A percentile compares a stretch with the other conserved stretches of the same genome.
These are phyloP conservation scores for Ctenosaura bakeri DNA, from an alignment of 2,797 vertebrate genomes.

Conservation along the genomic window DNA sequence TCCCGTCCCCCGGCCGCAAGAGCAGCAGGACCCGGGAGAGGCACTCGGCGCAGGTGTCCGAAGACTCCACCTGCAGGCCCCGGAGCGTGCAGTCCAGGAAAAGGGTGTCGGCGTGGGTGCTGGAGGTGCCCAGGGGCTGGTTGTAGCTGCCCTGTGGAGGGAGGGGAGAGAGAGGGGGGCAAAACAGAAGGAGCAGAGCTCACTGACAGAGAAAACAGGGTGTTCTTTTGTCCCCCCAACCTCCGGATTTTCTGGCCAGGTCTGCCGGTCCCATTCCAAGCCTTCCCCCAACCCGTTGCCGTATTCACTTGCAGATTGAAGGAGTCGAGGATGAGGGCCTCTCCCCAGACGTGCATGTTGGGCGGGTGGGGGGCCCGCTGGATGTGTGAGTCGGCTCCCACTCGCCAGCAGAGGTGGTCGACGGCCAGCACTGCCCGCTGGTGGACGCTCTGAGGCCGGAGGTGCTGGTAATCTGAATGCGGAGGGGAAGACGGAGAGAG, in stretches of 20 bases:
- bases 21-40: constrained; percentile 90
- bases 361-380: constrained; percentile 94
- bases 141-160: constrained; percentile 90
- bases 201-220: too few relatives aligned
- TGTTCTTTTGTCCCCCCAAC: too few relatives aligned
- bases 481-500: constrained; percentile 1
- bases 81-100: constrained; percentile 90
- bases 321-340: constrained; percentile 92
- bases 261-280: too few relatives aligned
- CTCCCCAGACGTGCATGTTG: constrained; percentile 97
- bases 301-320: constrained; percentile 89
- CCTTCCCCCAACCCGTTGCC: rapidly evolving
- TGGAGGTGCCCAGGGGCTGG: constrained; percentile 81
- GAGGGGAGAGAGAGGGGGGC: neutral
- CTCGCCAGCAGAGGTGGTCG: constrained; percentile 97
- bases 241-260: too few relatives aligned
- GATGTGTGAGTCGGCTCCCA: constrained; percentile 97
- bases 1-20: constrained; percentile 55
- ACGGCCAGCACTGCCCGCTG: constrained; percentile 87
- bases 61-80: constrained; percentile 93
- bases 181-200: neutral
- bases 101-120: constrained; percentile 83
- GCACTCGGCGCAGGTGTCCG: constrained; percentile 92
- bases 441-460: constrained; percentile 87
- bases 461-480: constrained; percentile 81